A percentile compares a stretch with the other conserved stretches of the same genome.
Evolutionary conservation across 2,888 invertebrate species (phyloP).

Genomic region (Nasonovia ribisnigri): DNA sequence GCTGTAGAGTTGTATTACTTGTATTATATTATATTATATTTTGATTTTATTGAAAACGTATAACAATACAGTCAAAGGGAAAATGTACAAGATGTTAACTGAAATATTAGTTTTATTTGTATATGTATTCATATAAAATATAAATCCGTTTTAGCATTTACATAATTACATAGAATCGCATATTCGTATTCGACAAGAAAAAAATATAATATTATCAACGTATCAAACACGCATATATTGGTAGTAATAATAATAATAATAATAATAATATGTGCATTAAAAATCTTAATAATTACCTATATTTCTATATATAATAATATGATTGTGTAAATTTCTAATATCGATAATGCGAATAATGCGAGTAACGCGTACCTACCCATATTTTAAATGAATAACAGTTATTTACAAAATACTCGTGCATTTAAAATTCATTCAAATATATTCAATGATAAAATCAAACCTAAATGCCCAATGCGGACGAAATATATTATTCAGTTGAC

Average conservation of each 20-base stretch:
- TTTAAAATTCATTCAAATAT: background rate
- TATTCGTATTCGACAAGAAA: background rate
- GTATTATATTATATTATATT: background rate
- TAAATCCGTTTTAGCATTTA: background rate
- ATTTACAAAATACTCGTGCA: background rate
- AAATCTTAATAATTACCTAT: background rate
- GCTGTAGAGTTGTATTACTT: background rate
- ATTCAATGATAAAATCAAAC: background rate
- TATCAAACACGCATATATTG: background rate
- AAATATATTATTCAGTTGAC: background rate
- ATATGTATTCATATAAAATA: background rate
- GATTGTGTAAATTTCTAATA: too few relatives aligned
- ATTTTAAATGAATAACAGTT: background rate
- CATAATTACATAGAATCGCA: background rate
- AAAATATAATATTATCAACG: background rate
- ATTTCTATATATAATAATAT: too few relatives aligned
- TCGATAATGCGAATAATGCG: too few relatives aligned
- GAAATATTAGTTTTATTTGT: background rate
- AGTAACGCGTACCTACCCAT: too few relatives aligned
- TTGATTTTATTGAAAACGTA: background rate
- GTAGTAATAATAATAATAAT: background rate
- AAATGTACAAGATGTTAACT: background rate
- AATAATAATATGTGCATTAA: background rate
- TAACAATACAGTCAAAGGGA: background rate
- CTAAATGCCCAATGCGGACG: background rate